Evolutionary conservation across 37 sponge, comb jelly and placozoan species (phyloP).

Genomic region (Bolinopsis microptera): DNA sequence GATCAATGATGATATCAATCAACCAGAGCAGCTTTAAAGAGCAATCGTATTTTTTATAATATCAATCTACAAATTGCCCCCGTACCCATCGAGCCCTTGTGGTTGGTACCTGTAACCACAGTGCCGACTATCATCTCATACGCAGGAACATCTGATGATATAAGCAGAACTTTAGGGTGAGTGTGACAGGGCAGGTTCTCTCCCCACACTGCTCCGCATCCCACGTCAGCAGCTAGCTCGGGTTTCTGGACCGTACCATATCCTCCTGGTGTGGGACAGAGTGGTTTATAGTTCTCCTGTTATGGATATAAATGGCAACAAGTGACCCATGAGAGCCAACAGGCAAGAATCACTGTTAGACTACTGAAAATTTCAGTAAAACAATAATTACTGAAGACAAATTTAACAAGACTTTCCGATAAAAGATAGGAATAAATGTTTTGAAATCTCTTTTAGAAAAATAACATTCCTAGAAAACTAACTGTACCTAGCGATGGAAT

Average conservation of each 20-base stretch:
- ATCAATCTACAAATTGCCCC: neutral
- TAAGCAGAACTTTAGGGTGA: constrained; percentile 17
- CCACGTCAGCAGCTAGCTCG: neutral
- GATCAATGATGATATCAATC: neutral
- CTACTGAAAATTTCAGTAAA: too few relatives aligned
- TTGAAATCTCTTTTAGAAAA: too few relatives aligned
- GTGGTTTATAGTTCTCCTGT: too few relatives aligned
- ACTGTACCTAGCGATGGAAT: neutral
- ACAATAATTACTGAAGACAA: too few relatives aligned
- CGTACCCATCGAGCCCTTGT: neutral
- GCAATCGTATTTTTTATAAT: neutral
- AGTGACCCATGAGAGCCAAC: too few relatives aligned
- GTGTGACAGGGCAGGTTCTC: constrained; percentile 31
- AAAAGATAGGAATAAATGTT: too few relatives aligned
- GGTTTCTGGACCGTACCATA: neutral
- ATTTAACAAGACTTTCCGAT: too few relatives aligned
- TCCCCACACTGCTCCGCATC: constrained; percentile 60
- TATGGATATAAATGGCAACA: too few relatives aligned
- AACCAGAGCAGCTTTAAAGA: neutral
- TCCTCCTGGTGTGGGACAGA: too few relatives aligned
- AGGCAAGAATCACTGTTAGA: too few relatives aligned
- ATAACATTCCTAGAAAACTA: too few relatives aligned
- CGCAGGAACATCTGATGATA: constrained; percentile 50
- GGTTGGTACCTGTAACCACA: constrained; percentile 16
- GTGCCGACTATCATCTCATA: constrained; percentile 49